Evolutionary conservation across 2,797 vertebrate genomes (phyloP).

Genomic region (Clarias fuscus): DNA sequence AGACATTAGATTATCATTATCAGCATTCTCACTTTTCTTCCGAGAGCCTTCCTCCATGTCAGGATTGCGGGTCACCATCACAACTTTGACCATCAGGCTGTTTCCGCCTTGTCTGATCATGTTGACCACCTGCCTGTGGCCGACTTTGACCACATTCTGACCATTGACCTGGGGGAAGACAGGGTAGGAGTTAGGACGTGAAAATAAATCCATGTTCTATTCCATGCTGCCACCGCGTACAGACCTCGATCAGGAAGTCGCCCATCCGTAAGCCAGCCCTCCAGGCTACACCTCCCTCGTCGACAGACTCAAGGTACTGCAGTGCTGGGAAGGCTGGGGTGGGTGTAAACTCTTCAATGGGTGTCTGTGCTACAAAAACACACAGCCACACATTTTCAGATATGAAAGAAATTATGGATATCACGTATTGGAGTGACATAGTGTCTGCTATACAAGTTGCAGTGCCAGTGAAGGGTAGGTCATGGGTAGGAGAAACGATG

Average conservation of each 20-base stretch:
- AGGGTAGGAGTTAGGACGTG: neutral
- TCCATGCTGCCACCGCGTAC: slow-evolving; percentile 3
- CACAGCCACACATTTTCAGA: slow-evolving; percentile 22
- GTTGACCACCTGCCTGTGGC: slow-evolving; percentile 92
- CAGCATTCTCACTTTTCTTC: slow-evolving; percentile 82
- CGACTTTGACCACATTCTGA: slow-evolving; percentile 93
- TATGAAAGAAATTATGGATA: slow-evolving; percentile 7
- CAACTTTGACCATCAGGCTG: slow-evolving; percentile 93
- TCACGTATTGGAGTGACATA: neutral
- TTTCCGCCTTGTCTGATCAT: slow-evolving; percentile 96
- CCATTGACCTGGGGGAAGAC: slow-evolving; percentile 82
- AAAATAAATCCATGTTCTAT: neutral
- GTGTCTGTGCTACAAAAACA: slow-evolving; percentile 85
- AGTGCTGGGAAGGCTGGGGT: slow-evolving; percentile 92
- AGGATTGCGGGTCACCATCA: slow-evolving; percentile 93
- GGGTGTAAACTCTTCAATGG: slow-evolving; percentile 94
- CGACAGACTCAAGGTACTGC: slow-evolving; percentile 92
- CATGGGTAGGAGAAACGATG: slow-evolving; percentile 22
- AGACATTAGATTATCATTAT: slow-evolving; percentile 8
- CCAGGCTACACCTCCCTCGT: slow-evolving; percentile 92
- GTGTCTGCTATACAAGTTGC: neutral
- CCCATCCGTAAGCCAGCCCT: slow-evolving; percentile 91
- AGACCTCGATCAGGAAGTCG: slow-evolving; percentile 91
- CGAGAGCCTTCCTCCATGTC: slow-evolving; percentile 89
- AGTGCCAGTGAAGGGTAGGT: slow-evolving; percentile 19